Percentiles rank a stretch among this genome's conserved stretches.
Conservation (phyloP, 2,113 vertebrate genomes). For the Columba livia region DNA sequence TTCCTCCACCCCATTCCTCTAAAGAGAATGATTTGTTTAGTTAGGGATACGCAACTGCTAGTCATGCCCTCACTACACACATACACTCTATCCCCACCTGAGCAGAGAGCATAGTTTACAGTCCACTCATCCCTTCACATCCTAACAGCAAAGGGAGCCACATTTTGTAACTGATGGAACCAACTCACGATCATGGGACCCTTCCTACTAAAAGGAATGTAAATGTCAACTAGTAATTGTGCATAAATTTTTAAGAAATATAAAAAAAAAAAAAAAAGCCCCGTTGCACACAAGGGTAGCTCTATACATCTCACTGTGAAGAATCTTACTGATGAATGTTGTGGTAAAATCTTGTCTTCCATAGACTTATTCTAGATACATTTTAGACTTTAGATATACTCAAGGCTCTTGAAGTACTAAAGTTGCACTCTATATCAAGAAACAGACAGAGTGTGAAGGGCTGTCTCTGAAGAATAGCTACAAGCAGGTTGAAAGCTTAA, state of each 20-base stretch:
- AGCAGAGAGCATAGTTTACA: not conserved
- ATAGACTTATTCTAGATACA: accelerated
- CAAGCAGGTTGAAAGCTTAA: too few relatives aligned
- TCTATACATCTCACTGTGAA: not conserved
- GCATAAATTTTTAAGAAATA: not conserved
- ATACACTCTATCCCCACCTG: not conserved
- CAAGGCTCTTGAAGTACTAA: not conserved
- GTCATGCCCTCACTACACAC: not conserved
- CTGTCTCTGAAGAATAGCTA: too few relatives aligned
- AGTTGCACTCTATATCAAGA: too few relatives aligned
- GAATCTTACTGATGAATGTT: not conserved
- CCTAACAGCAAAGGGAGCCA: not conserved
- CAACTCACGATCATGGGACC: not conserved
- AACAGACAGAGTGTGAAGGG: too few relatives aligned
- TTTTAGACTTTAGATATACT: not conserved
- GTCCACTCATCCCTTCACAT: not conserved
- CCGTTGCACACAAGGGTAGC: not conserved
- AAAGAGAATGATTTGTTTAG: not conserved
- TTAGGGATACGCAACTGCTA: not conserved
- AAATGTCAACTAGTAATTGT: not conserved
- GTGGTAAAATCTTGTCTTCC: not conserved
- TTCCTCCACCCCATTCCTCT: not conserved
- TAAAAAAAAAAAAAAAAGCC: not conserved
- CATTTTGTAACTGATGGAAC: not conserved
- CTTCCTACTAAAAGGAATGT: not conserved